These are phyloP conservation scores for Laspeyria flexula DNA, from an alignment of 2,888 invertebrate species.

Conservation along the genomic window DNA sequence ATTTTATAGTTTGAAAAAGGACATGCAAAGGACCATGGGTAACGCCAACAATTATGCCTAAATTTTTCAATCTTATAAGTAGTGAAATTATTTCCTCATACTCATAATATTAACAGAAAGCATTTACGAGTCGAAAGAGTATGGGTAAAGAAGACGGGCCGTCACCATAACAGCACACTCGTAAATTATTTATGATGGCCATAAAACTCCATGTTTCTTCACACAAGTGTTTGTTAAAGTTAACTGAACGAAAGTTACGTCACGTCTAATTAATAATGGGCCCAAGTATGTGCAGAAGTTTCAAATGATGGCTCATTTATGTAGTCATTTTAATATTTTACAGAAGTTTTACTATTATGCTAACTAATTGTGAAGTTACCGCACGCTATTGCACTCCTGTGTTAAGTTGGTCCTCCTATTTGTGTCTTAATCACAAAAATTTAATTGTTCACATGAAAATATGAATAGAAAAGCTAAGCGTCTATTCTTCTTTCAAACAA, in stretches of 20 bases:
- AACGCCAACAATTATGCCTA: too few species aligned
- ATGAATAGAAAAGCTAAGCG: too few species aligned
- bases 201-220: constrained; percentile 55
- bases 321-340: neutral
- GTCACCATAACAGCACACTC: constrained; percentile 54
- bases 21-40: too few species aligned
- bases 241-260: constrained; percentile 50
- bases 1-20: too few species aligned
- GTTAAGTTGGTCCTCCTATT: too few species aligned
- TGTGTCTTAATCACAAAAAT: too few species aligned
- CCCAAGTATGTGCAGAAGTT: constrained; percentile 13
- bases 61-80: neutral
- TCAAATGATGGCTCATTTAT: neutral
- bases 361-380: too few species aligned
- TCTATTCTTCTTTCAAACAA: too few species aligned
- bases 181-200: constrained; percentile 61
- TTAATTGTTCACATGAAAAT: too few species aligned
- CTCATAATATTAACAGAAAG: constrained; percentile 14
- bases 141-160: constrained; percentile 43
- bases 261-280: constrained; percentile 34
- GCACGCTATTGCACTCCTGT: too few species aligned
- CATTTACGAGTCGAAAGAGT: constrained; percentile 18
- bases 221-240: constrained; percentile 55
- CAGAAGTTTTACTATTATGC: neutral
- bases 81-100: neutral